Base-by-base conservation (phyloP, 2,888 invertebrate species). In the Pyrocoelia pectoralis region DNA sequence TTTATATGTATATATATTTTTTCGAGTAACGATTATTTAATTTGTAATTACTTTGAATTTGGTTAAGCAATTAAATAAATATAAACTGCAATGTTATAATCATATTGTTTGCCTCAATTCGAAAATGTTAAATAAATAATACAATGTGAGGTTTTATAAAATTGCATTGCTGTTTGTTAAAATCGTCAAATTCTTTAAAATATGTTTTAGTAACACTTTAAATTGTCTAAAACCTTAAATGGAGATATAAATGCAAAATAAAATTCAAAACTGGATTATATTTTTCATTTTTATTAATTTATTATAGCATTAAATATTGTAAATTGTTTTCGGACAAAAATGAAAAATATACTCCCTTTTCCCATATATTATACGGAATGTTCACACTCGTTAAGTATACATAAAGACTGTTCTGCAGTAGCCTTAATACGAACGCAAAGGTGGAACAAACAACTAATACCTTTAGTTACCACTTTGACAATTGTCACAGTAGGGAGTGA, bases 391-490 rank as follows among this genome's bases (percentile, higher is more conserved):
- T 49, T 56, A 48, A 33, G 48, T 33, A 24, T 56, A 49, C 33
- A 24, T 49, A 33, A 56, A 56, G 56, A 56, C 56, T 56, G 56
- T 29, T 49, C 9, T 54, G 18, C 48, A 56, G 56, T 56, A 56
- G 46, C 56, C 54, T 54, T 55, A 54, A 54, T 4, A 55, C 40
- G n/a, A 43, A 55, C 43, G 13, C 14, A 28, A 52, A 55, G 33
- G 48, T 12, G 4, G 56, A n/a, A 56, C 28, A 48, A 55, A 33
- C 15, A 28, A 48, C 48, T 48, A 12, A 48, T 5, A 38, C 18
- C 49, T 17, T 55, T 56, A 29, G 59, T 59, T 59, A 53, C 52
- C 59, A 48, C 14, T 46, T 59, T 52, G 40, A 53, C 49, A 38
- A 43, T 29, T 48, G 59, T 51, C 43, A 18, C 41, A 48, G 17